These are phyloP conservation scores for Cephus pygmeus DNA, from an alignment of 2,888 invertebrate species.

Conservation along the genomic window DNA sequence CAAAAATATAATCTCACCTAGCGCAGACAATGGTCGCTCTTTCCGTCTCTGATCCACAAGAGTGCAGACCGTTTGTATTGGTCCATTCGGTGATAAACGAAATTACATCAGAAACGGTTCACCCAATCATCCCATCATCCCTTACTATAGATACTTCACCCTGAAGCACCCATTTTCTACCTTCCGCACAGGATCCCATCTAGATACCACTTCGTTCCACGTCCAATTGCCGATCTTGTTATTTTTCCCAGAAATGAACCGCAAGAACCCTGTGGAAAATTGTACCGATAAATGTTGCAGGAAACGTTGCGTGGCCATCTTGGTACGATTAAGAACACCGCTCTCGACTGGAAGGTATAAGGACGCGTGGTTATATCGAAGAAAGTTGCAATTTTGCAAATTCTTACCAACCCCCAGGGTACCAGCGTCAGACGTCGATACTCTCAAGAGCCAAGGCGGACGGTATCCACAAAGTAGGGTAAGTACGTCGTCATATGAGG, in stretches of 20 bases:
- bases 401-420: neutral
- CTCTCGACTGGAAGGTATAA: neutral
- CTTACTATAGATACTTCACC: conserved; percentile 20
- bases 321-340: neutral
- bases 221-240: conserved; percentile 36
- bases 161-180: conserved; percentile 28
- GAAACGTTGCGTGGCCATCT: neutral
- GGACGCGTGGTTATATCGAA: neutral
- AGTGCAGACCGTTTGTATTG: conserved; percentile 43
- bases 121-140: conserved; percentile 58
- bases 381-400: conserved; percentile 3
- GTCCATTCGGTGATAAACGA: conserved; percentile 57
- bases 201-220: conserved; percentile 16
- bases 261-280: neutral
- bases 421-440: conserved; percentile 2
- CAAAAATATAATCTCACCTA: neutral
- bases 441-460: neutral
- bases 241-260: conserved; percentile 19
- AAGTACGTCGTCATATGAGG: conserved; percentile 36
- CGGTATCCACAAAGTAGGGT: conserved; percentile 46
- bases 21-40: neutral
- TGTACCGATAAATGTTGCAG: neutral
- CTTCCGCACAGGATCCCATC: conserved; percentile 23
- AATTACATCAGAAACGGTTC: conserved; percentile 56
- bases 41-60: neutral